Base-by-base conservation (phyloP, 30 jellyfish, hydroid and myxozoan species). In the Aurelia sp. region DNA sequence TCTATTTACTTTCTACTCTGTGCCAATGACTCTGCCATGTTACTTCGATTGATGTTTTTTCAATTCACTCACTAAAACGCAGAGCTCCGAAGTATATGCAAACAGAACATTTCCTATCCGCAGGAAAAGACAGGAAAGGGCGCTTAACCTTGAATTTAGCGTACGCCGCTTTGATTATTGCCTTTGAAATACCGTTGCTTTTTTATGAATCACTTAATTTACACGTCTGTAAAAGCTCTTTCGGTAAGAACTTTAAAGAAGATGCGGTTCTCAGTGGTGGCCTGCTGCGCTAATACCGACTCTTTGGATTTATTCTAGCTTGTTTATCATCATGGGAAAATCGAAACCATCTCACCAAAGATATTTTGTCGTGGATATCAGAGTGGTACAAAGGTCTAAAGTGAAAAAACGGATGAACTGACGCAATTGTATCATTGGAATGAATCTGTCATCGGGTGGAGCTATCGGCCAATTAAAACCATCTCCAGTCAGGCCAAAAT, bases 241-340 rank as follows among this genome's bases (percentile, higher is more conserved):
- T 78, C 79, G 89, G 89, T 78, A 21, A n/a, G 33, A 12, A 63
- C 47, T 61, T 40, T 64, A 48, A 47, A 62, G 70, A 41, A 78
- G 89, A 78, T 78, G 80, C 71, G 89, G 79, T 37, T 27, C 89
- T 23, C 80, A 78, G 89, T 78, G 79, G 80, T 30, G 23, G 89
- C 57, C 89, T 61, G 89, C 79, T 47, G 44, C 48, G 79, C 55
- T 78, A 18, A 62, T 40, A 23, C 89, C 79, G 37, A 57, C 51
- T 40, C 51, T 53, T 52, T 78, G 65, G 68, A 62, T 35, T 78
- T 62, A 51, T 44, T 62, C 79, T 61, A 66, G 73, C 62, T 40
- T 76, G 87, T 63, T 64, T 63, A 44, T 20, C 68, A 66, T 63
- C 44, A 78, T 78, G 89, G 89, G 68, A 62, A 78, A 22, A 21